Base-by-base conservation (phyloP, 2,888 invertebrate genomes). In the Bruchidius siliquastri region DNA sequence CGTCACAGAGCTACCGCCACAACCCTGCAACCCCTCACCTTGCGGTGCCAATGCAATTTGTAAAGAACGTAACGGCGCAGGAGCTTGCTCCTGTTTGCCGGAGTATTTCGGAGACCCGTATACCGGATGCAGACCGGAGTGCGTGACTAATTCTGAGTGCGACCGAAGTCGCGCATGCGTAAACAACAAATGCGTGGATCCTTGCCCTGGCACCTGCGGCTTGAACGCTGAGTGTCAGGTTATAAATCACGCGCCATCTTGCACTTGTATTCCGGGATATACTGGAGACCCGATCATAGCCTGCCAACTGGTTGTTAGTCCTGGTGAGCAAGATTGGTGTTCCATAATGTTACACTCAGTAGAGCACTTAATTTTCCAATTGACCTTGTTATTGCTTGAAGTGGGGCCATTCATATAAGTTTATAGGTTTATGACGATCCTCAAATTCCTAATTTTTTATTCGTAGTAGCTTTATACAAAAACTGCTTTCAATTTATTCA, bases 1-100 rank as follows among this genome's bases (percentile, higher is more conserved):
- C 77, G 82, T 85, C 73, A 86, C 86, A 74, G 89, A 89, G 84
- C 84, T 85, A 72, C 85, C 87, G 68, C 83, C 81, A 76, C 87
- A 84, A 79, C 91, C 91, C 66, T 92, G 92, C 82, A 87, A 88
- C 78, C 91, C 92, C 71, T 90, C 91, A 76, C 92, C 92, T 0
- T 93, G 92, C 81, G 92, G 92, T 21, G 86, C 90, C 21, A 92
- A 92, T 84, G 91, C 92, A 74, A 82, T 90, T 70, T 93, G 92
- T 80, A 89, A 90, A 80, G 90, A 90, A 82, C 88, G 90, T 74
- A 90, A 90, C 79, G 89, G 89, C 74, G 90, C 91, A 75, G 92
- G 92, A 30, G 89, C 91, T 72, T 92, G 92, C 81, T 87, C 88
- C 76, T 92, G 92, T 82, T 85, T 91, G 73, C 87, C 90, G 21